Evolutionary conservation across 2,888 invertebrate species (phyloP), one percentile per base, ranked within the genome.

Genomic region (Phortica okadai): DNA sequence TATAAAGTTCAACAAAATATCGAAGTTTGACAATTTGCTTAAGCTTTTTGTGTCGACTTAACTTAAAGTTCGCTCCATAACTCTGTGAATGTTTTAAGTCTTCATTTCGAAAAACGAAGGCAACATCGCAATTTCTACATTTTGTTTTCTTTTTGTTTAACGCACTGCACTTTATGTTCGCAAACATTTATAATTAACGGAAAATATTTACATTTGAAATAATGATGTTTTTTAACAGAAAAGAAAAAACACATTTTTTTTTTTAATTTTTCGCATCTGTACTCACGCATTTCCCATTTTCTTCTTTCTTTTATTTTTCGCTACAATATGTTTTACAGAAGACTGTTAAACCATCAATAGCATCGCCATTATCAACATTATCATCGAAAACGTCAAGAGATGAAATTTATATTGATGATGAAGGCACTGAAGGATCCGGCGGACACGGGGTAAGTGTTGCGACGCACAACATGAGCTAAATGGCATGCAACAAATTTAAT

Each of bases 381-480:
- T 81, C 86, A 76, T 78, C 81, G 76, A 84, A 81, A 80, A 85
- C 88, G 80, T 82, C 89, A 70, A 86, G 87, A 82, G 91, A 91
- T 87, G 95, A 95, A 90, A 93, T 95, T 86, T 95, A 95, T 92
- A 94, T 95, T 90, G 96, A 96, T 92, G 95, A 95, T 92, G 96
- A 95, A 88, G 94, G 93, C 87, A 93, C 95, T 88, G 96, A 96
- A 90, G 94, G 94, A 79, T 95, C 94, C 84, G 94, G 94, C 83
- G 94, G 93, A 83, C 93, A 93, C 80, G 95, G 94, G 92, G 94
- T 95, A 93, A 94, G 93, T 90, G 76, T 64, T 54, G 10, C 5
- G 25, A 6, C 21, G 21, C 62, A 62, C 14, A 50, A 14, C 8
- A 50, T 50, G 2, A 50, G 50, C 14, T 14, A 78, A 70, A 66